Conservation (phyloP, 1,140 invertebrate genomes). For the Musca vetustissima region DNA sequence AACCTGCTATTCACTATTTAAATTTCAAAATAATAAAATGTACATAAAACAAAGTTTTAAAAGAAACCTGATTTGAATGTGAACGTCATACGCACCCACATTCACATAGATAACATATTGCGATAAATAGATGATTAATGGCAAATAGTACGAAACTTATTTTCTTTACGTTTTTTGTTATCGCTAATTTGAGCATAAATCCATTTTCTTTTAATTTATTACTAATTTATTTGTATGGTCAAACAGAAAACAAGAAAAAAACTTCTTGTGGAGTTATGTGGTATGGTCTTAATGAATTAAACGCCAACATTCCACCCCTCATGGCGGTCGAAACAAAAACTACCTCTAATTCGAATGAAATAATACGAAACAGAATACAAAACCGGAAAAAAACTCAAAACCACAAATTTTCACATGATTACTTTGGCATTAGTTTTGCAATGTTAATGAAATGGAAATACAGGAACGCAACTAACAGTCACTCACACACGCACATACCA, state of each 20-base stretch:
- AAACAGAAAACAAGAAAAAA: background rate
- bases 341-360: background rate
- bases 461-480: background rate
- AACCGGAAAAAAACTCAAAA: conserved; percentile 8
- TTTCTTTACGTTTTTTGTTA: too few species aligned
- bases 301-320: background rate
- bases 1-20: too few species aligned
- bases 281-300: background rate
- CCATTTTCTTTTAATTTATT: too few species aligned
- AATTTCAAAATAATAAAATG: too few species aligned
- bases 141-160: too few species aligned
- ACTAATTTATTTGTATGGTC: background rate
- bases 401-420: conserved; percentile 23
- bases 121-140: too few species aligned
- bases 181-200: too few species aligned
- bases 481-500: background rate
- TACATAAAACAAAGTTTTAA: too few species aligned
- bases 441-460: background rate
- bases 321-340: background rate
- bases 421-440: conserved; percentile 17
- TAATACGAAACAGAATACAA: too few species aligned
- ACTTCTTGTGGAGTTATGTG: background rate
- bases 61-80: too few species aligned
- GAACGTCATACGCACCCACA: too few species aligned
- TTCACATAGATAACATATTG: too few species aligned